phyloP scores from a whole-genome alignment of 2,113 vertebrate genomes.

The Apus apus region DNA sequence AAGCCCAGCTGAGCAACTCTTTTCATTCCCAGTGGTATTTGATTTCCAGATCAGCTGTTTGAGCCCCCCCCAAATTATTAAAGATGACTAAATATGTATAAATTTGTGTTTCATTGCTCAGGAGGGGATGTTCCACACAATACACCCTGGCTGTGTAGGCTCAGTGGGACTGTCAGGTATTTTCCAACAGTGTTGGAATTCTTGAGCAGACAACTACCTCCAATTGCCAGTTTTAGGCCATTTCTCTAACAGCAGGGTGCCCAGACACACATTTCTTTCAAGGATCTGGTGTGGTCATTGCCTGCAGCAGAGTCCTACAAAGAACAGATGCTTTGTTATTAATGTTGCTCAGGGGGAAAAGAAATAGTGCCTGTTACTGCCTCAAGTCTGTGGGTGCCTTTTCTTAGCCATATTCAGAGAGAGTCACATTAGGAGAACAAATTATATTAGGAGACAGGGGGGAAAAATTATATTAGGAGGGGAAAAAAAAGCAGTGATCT shows the following conservation, averaged over 20 bases:
- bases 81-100: neutral
- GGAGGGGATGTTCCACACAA: neutral
- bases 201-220: neutral
- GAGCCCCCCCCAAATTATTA: too few species aligned
- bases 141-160: neutral
- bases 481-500: neutral
- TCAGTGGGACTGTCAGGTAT: neutral
- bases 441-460: too few species aligned
- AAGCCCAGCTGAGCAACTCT: neutral
- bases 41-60: neutral
- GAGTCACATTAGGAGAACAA: neutral
- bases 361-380: neutral
- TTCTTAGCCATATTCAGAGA: neutral
- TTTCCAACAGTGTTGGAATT: neutral
- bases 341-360: fast-evolving
- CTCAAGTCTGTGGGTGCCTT: fast-evolving
- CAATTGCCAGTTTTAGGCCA: neutral
- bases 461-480: too few species aligned
- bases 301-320: fast-evolving
- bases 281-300: neutral
- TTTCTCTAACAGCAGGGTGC: neutral
- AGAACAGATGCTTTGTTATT: neutral
- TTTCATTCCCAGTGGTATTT: neutral
- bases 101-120: neutral
- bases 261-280: neutral